Evolutionary conservation across 1,140 invertebrate genomes (phyloP).

Genomic region (Drosophila elegans): DNA sequence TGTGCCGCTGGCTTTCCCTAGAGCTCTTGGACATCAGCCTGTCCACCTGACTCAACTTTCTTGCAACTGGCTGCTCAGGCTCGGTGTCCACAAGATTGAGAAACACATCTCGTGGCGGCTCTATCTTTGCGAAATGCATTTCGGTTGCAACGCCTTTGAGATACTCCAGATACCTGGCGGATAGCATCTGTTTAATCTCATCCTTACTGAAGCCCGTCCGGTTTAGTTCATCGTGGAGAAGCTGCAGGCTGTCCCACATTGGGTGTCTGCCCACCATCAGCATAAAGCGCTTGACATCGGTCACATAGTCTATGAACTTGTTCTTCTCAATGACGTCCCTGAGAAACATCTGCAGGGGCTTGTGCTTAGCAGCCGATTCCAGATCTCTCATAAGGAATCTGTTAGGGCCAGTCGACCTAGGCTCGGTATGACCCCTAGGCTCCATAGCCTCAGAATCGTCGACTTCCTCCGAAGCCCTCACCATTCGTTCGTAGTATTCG

Average conservation of each 20-base stretch:
- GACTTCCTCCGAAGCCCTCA: neutral
- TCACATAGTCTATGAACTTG: conserved; percentile 5
- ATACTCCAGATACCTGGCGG: conserved; percentile 26
- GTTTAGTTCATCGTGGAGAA: conserved; percentile 17
- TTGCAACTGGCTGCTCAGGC: no score
- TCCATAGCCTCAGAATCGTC: neutral
- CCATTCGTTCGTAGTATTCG: neutral
- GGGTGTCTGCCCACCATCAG: conserved; percentile 12
- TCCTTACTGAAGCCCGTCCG: neutral
- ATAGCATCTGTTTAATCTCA: neutral
- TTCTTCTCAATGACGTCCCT: conserved; percentile 24
- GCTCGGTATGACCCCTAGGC: neutral
- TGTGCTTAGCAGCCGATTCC: neutral
- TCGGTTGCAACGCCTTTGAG: conserved; percentile 12
- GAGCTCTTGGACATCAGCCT: neutral
- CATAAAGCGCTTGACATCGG: conserved; percentile 7
- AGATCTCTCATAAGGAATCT: neutral
- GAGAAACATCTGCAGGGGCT: neutral
- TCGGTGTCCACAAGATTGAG: neutral
- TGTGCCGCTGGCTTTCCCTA: neutral
- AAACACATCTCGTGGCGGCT: neutral
- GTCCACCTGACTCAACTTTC: neutral
- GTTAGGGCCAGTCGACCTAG: neutral
- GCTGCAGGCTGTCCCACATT: conserved; percentile 44
- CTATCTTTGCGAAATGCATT: neutral